phyloP scores from a whole-genome alignment of 2,797 vertebrate genomes.

The Clarias laeviceps region DNA sequence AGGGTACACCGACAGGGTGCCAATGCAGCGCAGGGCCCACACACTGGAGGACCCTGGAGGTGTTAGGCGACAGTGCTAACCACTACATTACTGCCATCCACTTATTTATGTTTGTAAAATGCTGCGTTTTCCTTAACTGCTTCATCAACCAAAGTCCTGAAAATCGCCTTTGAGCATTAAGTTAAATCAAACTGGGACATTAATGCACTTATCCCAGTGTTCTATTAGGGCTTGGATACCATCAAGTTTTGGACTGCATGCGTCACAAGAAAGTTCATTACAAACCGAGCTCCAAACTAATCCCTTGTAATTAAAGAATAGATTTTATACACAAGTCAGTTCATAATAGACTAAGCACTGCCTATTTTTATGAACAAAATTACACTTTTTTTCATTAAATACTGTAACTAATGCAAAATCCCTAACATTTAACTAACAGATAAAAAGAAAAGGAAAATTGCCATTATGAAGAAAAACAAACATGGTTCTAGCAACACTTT shows the following conservation, averaged over 20 bases:
- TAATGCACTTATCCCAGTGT: too few species aligned
- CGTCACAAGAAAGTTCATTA: too few species aligned
- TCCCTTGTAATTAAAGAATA: background rate
- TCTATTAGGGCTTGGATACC: too few species aligned
- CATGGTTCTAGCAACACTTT: background rate
- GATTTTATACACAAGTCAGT: background rate
- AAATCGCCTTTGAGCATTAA: background rate
- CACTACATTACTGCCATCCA: too few species aligned
- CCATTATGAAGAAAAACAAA: background rate
- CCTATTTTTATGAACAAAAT: background rate
- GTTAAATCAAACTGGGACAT: too few species aligned
- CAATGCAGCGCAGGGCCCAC: too few species aligned
- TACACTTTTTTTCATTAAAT: background rate
- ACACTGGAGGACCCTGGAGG: too few species aligned
- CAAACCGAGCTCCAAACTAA: too few species aligned
- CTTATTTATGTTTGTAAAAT: background rate
- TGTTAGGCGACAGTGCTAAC: too few species aligned
- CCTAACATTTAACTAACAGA: background rate
- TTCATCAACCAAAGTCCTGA: background rate
- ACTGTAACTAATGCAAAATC: background rate
- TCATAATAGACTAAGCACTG: background rate
- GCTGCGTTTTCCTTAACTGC: background rate
- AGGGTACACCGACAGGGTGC: too few species aligned
- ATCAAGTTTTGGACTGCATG: too few species aligned
- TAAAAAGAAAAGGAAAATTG: background rate